Evolutionary conservation across 53 echinoderm and acorn worm species (phyloP).

Genomic region (Crossaster papposus): DNA sequence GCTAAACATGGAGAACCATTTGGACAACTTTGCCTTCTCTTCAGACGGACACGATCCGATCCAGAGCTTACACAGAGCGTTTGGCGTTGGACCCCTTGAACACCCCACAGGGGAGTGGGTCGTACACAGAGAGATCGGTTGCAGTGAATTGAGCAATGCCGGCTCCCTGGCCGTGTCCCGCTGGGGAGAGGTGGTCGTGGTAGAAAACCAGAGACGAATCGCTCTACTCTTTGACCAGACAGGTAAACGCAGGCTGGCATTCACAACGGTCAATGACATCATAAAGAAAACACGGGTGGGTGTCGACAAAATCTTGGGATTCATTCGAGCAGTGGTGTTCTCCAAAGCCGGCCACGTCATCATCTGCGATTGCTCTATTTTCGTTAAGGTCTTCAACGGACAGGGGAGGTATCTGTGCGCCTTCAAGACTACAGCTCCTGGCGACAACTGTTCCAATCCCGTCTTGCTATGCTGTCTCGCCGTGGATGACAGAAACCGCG

Average conservation of each 20-base stretch:
- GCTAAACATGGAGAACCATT: neutral
- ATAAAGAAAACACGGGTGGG: slow-evolving; percentile 6
- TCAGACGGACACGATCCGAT: neutral
- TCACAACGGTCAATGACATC: neutral
- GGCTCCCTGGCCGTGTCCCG: slow-evolving; percentile 1
- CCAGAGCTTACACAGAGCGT: neutral
- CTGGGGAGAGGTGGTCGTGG: slow-evolving; percentile 13
- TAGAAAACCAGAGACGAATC: slow-evolving; percentile 8
- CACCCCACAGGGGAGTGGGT: slow-evolving; percentile 6
- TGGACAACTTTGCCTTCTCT: slow-evolving; percentile 6
- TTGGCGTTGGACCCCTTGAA: neutral
- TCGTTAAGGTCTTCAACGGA: slow-evolving; percentile 29
- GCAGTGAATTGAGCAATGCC: neutral
- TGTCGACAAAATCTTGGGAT: slow-evolving; percentile 20
- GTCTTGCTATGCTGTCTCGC: slow-evolving; percentile 40
- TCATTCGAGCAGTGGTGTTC: slow-evolving; percentile 12
- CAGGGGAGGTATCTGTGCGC: slow-evolving; percentile 38
- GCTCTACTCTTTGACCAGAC: slow-evolving; percentile 13
- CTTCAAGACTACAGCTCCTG: slow-evolving; percentile 6
- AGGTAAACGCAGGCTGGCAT: neutral
- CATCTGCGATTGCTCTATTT: slow-evolving; percentile 40
- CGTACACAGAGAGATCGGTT: slow-evolving; percentile 5
- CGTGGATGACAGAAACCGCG: slow-evolving; percentile 10
- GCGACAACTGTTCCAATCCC: slow-evolving; percentile 4
- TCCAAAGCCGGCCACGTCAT: slow-evolving; percentile 31